Conservation (phyloP, 2,113 vertebrate genomes). For the Sialia sialis region DNA sequence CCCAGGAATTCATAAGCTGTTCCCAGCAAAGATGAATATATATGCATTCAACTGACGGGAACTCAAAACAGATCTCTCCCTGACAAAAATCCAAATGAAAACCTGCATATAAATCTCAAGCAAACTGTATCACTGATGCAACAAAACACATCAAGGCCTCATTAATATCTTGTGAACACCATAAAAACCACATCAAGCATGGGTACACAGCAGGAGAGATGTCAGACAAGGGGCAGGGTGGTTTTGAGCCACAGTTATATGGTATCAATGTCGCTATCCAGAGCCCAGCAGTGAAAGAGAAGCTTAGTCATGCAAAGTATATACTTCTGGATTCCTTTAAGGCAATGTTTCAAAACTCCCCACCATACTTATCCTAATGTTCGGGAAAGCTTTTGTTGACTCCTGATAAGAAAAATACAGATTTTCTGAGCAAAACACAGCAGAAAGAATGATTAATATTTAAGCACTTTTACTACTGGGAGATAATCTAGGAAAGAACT, state of each 20-base stretch:
- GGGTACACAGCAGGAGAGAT: not conserved
- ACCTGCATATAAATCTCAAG: not conserved
- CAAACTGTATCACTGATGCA: constrained; percentile 25
- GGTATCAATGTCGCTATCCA: not conserved
- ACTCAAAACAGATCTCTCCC: constrained; percentile 14
- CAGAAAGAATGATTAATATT: not conserved
- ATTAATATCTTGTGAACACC: constrained; percentile 14
- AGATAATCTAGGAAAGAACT: not conserved
- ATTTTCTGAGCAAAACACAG: not conserved
- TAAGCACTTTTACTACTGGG: not conserved
- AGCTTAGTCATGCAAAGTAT: not conserved
- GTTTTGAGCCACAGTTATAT: not conserved
- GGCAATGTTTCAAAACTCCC: not conserved
- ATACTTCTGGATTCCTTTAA: not conserved
- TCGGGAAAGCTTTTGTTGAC: not conserved
- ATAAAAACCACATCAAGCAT: constrained; percentile 31
- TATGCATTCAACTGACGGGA: not conserved
- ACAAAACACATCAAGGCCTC: not conserved
- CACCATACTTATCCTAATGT: not conserved
- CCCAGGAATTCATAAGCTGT: not conserved
- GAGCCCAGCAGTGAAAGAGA: not conserved
- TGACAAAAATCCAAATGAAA: constrained; percentile 24
- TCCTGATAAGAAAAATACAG: not conserved
- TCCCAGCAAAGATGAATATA: not conserved
- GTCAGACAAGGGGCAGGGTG: not conserved